Base-by-base conservation (phyloP, 1,140 invertebrate species). In the Hydropsyche tenuis region DNA sequence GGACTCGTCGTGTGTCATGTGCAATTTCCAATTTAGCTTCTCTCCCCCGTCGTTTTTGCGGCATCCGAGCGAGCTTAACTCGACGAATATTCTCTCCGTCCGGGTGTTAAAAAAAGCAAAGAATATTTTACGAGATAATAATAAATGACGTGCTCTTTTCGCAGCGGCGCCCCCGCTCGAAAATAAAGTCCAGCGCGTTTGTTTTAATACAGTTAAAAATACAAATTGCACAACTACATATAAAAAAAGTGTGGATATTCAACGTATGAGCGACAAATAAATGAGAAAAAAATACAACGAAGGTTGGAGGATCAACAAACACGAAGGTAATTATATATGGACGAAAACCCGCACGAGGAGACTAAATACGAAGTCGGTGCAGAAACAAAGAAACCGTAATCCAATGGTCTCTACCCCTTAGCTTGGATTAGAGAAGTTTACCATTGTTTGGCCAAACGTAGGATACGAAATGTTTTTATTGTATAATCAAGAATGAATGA, bases 11-110 rank as follows among this genome's bases (percentile, higher is more conserved):
- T 60, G 56, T 60, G 56, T 60, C 56, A 60, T 60, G 56, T 60
- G 23, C 56, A 27, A 60, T 60, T 60, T 60, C 56, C 56, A 60
- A 60, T 60, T 60, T 60, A 60, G 56, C 56, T 25, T 60, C 56
- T 60, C 56, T 60, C 56, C 56, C 20, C 23, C 23, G 56, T 60
- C 23, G 56, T 23, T 56, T 60, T 23, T 60, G 22, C 23, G 12
- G 56, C 56, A 60, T 60, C 56, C 56, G 25, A 22, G 56, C 56
- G 23, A 37, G 30, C 9, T 37, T 37, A 37, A 37, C 30, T 37
- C 30, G 30, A 9, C 30, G 30, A 37, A 37, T 37, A 37, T 9
- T 37, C 30, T 37, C 30, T 37, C 30, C n/a, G n/a, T n/a, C n/a
- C n/a, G n/a, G n/a, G n/a, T n/a, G 30, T 37, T 4, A 37, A 37